phyloP scores from a whole-genome alignment of 2,888 invertebrate genomes.

The Leptopterna dolabrata region DNA sequence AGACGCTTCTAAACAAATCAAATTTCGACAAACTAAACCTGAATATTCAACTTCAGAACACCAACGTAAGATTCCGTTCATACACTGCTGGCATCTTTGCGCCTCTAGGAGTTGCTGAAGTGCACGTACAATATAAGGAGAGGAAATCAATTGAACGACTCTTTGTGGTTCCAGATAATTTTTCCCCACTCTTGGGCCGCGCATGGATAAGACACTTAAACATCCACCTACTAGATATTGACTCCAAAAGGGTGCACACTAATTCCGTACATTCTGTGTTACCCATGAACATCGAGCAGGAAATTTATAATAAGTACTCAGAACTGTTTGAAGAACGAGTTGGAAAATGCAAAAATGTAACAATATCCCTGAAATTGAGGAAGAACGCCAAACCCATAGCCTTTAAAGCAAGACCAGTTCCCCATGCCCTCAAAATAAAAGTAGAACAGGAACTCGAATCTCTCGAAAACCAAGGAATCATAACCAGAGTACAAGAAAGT shows the following conservation, averaged over 20 bases:
- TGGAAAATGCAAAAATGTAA: neutral
- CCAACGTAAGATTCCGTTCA: neutral
- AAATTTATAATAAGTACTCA: neutral
- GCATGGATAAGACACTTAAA: neutral
- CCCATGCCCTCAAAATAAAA: neutral
- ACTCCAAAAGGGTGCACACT: neutral
- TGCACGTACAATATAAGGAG: neutral
- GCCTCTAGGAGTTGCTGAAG: neutral
- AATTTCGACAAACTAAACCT: neutral
- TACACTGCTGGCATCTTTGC: neutral
- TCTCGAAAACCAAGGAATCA: slow-evolving; percentile 56
- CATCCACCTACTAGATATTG: neutral
- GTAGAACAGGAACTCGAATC: slow-evolving; percentile 56
- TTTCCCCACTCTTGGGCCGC: neutral
- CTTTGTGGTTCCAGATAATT: neutral
- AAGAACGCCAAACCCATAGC: neutral
- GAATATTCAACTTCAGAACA: neutral
- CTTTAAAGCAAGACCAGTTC: slow-evolving; percentile 51
- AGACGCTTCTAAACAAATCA: neutral
- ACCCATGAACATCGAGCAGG: neutral
- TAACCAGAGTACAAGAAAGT: slow-evolving; percentile 40
- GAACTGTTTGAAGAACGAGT: no score
- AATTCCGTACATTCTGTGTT: neutral
- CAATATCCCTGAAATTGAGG: slow-evolving; percentile 6
- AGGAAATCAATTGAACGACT: neutral